Evolutionary conservation across 2,888 invertebrate genomes (phyloP).

Genomic region (Eugnorisma glareosa): DNA sequence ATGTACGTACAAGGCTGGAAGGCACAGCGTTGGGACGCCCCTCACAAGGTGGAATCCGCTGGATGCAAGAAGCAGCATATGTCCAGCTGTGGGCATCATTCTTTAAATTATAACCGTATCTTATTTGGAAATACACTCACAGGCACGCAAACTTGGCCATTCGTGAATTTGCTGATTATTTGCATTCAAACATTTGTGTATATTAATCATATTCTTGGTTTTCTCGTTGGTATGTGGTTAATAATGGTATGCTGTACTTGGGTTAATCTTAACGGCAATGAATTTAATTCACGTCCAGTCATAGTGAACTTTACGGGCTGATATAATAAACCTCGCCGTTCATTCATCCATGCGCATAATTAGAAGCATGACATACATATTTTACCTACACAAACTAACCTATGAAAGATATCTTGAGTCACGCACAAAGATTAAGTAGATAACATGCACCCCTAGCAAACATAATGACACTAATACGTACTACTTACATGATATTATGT

Average conservation of each 20-base stretch:
- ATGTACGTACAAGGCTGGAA: background rate
- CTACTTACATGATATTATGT: slow-evolving; percentile 13
- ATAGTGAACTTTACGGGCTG: background rate
- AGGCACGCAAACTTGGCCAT: too few species aligned
- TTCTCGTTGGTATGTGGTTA: background rate
- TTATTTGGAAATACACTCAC: background rate
- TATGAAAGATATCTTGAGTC: slow-evolving; percentile 9
- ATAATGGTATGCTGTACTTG: background rate
- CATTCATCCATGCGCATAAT: background rate
- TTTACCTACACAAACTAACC: slow-evolving; percentile 1
- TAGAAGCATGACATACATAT: slow-evolving; percentile 7
- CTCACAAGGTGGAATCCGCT: background rate
- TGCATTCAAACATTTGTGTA: too few species aligned
- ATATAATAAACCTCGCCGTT: background rate
- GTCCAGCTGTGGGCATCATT: background rate
- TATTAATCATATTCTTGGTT: background rate
- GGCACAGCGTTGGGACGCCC: background rate
- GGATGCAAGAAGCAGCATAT: background rate
- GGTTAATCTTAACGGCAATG: background rate
- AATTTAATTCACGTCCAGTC: background rate
- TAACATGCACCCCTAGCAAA: background rate
- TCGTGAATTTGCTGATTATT: too few species aligned
- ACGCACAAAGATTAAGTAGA: background rate
- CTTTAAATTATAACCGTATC: background rate
- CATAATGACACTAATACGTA: background rate